A percentile compares a stretch with the other conserved stretches of the same genome.
Conservation (phyloP, 1,140 invertebrate species). For the Littorina saxatilis region DNA sequence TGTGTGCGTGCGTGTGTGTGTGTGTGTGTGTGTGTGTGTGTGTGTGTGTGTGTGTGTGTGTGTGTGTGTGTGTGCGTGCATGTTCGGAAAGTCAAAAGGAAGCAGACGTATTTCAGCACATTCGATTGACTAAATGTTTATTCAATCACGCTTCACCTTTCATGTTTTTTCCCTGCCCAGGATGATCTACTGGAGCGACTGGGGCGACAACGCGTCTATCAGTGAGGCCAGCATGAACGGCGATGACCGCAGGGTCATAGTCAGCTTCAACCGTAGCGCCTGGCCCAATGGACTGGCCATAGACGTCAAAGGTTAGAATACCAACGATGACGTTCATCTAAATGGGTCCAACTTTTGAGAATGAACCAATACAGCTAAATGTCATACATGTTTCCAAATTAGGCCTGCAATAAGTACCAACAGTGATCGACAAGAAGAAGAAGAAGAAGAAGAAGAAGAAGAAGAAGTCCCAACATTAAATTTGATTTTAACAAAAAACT, state of each 20-base stretch:
- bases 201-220: constrained; percentile 97
- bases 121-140: background rate
- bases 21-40: background rate
- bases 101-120: too few species aligned
- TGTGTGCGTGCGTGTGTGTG: background rate
- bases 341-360: too few species aligned
- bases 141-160: background rate
- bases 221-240: constrained; percentile 98
- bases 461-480: too few species aligned
- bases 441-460: too few species aligned
- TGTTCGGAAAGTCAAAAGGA: background rate
- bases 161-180: constrained; percentile 42
- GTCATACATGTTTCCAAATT: too few species aligned
- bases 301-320: constrained; percentile 84
- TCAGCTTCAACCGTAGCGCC: constrained; percentile 66
- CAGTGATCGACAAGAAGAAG: too few species aligned
- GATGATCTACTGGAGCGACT: constrained; percentile 96
- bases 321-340: too few species aligned
- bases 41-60: background rate
- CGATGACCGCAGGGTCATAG: constrained; percentile 43
- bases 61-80: background rate
- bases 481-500: too few species aligned
- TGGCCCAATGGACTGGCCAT: constrained; percentile 82
- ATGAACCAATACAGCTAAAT: too few species aligned
- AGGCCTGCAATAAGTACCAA: too few species aligned